Evolutionary conservation across 2,888 invertebrate species (phyloP), one percentile per base, ranked within the genome.

Genomic region (Chouioia cunea): DNA sequence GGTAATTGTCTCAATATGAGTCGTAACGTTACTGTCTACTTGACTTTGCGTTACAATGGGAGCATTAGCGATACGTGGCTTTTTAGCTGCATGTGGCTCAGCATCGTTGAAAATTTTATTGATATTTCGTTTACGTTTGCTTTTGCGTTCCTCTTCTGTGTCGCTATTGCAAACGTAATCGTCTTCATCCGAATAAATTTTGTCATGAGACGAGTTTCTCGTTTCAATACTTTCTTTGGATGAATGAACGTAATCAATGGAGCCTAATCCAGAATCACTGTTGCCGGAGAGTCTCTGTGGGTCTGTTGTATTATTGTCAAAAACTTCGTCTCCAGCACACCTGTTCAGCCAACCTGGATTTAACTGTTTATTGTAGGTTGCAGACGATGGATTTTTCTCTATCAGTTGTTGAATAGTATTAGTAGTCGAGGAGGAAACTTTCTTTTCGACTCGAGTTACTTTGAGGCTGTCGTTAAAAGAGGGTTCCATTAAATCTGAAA

Each of bases 101-200:
- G 66, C 73, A 16, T 16, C n/a, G 18, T 64, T 4, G 65, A 64
- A 18, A 48, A 57, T 52, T 77, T 91, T 91, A 0, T 88, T 86
- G 47, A 89, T 88, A 59, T 90, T 91, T 76, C 90, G 87, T 48
- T 89, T 80, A 77, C 89, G 86, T 74, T 88, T 88, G 72, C 76
- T 79, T 16, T 74, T 78, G 36, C 75, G 74, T 44, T 89, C 88
- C 58, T 86, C 88, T 79, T 92, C 92, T 48, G 91, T 90, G 76
- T 91, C 93, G 85, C 92, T 93, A 76, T 91, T 91, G 15, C 85
- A 89, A 64, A 92, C 87, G 71, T 90, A 87, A 82, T 94, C 94
- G 77, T 93, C 92, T 79, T 90, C 90, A 77, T 92, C 91, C 1
- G 64, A 64, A 18, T 73, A 71, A 8, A 44, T 43, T 0, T 65